Conservation (phyloP, 2,113 vertebrate genomes). For the Podarcis raffonei region DNA sequence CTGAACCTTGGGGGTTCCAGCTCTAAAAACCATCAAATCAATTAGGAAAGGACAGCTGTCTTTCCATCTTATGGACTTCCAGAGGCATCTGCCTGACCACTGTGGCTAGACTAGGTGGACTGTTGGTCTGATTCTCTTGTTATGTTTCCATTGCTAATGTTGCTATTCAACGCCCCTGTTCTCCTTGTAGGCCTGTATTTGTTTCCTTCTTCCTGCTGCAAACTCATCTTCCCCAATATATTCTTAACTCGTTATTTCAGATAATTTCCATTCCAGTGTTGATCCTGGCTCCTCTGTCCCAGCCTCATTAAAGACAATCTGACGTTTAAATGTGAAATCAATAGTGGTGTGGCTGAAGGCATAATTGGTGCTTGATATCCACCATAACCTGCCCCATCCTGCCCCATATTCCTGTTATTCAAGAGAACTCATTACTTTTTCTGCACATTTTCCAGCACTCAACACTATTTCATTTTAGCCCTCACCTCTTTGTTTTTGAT, state of each 20-base stretch:
- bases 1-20: no score
- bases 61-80: neutral
- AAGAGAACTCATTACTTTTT: slow-evolving; percentile 26
- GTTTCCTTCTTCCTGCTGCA: neutral
- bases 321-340: slow-evolving; percentile 50
- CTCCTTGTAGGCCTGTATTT: fast-evolving
- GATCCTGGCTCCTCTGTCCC: slow-evolving; percentile 37
- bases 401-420: slow-evolving; percentile 9
- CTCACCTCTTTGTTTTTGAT: slow-evolving; percentile 26
- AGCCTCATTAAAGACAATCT: slow-evolving; percentile 44
- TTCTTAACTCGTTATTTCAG: neutral
- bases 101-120: neutral
- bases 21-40: no score
- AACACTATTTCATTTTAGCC: neutral
- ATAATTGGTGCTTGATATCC: neutral
- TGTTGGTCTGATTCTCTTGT: neutral
- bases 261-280: slow-evolving; percentile 23
- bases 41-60: neutral
- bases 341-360: slow-evolving; percentile 37
- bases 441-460: slow-evolving; percentile 20
- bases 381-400: neutral
- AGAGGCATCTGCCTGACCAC: neutral
- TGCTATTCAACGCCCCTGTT: neutral
- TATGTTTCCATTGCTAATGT: neutral
- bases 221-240: neutral